phyloP scores from a whole-genome alignment of 2,113 vertebrate genomes.

The Enhydra lutris region DNA sequence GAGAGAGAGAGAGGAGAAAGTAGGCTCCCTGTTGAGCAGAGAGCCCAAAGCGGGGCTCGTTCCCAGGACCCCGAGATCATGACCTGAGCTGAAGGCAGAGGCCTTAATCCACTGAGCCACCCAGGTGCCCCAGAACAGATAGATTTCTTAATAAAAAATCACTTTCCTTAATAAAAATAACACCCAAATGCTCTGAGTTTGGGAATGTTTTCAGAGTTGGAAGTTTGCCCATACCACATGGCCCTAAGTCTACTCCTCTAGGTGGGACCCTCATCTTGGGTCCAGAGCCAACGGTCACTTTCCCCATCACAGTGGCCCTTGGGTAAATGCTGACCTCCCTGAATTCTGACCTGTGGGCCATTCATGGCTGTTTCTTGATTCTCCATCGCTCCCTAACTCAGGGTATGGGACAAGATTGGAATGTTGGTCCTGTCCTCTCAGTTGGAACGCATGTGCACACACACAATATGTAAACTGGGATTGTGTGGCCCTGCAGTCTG shows the following conservation, averaged over 20 bases:
- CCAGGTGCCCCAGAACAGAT: background rate
- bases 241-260: background rate
- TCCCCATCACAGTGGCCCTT: background rate
- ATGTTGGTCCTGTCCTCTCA: background rate
- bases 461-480: background rate
- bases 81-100: no score
- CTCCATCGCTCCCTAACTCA: no score
- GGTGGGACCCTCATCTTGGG: background rate
- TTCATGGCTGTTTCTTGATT: background rate
- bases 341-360: background rate
- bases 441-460: background rate
- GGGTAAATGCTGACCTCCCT: background rate
- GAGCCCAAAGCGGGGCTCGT: no score
- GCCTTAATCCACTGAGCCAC: no score
- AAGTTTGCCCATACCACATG: rapidly evolving
- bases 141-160: background rate
- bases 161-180: background rate
- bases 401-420: no score
- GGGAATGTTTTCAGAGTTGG: no score
- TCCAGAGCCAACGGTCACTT: rapidly evolving
- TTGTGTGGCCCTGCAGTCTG: background rate
- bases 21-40: no score
- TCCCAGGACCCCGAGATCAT: no score
- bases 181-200: no score
- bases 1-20: no score